Evolutionary conservation across 2,888 invertebrate species (phyloP).

Genomic region (Conomelus anceps): DNA sequence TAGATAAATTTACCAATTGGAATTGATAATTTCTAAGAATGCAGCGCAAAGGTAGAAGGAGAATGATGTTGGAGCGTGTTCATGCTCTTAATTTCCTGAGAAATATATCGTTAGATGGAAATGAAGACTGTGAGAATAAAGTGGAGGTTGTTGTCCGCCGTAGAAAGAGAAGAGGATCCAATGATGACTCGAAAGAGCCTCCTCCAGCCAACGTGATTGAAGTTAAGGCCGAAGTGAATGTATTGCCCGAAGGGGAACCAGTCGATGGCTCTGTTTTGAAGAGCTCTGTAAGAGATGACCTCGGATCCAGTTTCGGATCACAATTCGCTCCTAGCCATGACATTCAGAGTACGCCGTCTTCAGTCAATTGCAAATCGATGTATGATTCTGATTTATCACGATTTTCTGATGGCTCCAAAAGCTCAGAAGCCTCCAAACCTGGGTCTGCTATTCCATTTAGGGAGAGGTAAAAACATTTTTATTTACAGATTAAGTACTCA

Average conservation of each 20-base stretch:
- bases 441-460: not conserved
- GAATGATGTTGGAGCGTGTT: conserved; percentile 40
- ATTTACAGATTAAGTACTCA: too few species aligned
- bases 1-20: not conserved
- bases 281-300: not conserved
- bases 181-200: conserved; percentile 17
- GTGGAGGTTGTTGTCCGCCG: not conserved
- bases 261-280: not conserved
- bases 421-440: not conserved
- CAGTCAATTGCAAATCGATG: not conserved
- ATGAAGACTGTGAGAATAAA: conserved; percentile 13
- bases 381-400: not conserved
- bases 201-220: not conserved
- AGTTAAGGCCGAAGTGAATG: not conserved
- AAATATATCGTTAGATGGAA: conserved; percentile 91
- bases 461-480: not conserved
- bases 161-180: not conserved
- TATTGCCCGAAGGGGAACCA: not conserved
- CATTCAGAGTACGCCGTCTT: conserved; percentile 1
- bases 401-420: not conserved
- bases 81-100: conserved; percentile 91
- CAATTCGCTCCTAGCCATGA: conserved; percentile 20
- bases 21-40: not conserved
- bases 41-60: not conserved
- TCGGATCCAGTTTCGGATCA: not conserved